A percentile compares a stretch with the other conserved stretches of the same genome.
These are phyloP conservation scores for Poeciliopsis infans DNA, from an alignment of 2,797 vertebrate genomes.

Conservation along the genomic window DNA sequence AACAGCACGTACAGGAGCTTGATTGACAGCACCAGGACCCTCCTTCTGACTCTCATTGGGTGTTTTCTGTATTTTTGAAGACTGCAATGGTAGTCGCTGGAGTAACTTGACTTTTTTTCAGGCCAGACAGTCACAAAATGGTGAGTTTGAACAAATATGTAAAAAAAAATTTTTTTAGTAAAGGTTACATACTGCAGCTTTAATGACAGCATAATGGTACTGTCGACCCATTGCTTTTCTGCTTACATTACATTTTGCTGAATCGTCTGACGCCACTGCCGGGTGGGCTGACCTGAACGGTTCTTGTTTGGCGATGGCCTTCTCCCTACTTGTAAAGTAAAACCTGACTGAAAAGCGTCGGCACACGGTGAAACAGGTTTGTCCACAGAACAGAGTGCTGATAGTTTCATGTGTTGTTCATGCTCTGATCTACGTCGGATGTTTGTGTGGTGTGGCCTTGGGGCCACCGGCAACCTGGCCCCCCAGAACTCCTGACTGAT, in stretches of 20 bases:
- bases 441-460: background rate
- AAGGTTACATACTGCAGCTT: background rate
- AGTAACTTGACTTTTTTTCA: no score
- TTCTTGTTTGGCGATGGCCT: background rate
- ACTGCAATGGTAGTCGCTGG: no score
- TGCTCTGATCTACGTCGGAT: background rate
- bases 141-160: no score
- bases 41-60: no score
- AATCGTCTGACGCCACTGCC: no score
- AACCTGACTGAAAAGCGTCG: background rate
- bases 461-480: background rate
- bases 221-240: background rate
- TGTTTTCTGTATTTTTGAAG: no score
- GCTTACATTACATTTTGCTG: background rate
- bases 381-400: background rate
- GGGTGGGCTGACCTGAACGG: background rate
- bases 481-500: background rate
- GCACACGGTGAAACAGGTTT: background rate
- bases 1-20: no score
- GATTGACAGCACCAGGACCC: no score
- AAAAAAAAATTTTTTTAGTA: no score
- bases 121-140: no score
- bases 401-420: background rate
- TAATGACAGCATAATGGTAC: background rate
- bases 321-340: background rate